Percentiles rank a stretch among this genome's conserved stretches.
phyloP scores from a whole-genome alignment of 2,888 invertebrate species.

The Aricia artaxerxes region DNA sequence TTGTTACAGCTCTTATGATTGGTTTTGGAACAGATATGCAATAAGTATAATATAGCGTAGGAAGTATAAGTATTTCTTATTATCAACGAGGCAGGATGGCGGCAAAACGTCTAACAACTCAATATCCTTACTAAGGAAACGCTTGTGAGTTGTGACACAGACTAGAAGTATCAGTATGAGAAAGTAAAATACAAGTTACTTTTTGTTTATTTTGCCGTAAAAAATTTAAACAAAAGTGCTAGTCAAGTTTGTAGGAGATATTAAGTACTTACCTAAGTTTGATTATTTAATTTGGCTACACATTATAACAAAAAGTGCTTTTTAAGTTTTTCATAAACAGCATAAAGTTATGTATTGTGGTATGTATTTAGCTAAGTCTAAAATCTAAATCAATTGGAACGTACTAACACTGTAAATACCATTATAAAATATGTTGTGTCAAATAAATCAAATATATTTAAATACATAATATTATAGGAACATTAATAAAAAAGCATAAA shows the following conservation, averaged over 20 bases:
- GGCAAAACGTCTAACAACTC: slow-evolving; percentile 6
- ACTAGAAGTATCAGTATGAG: neutral
- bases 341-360: no score
- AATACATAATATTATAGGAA: neutral
- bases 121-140: slow-evolving; percentile 14
- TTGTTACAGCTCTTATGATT: no score
- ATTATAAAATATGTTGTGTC: slow-evolving; percentile 1
- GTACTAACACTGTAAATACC: neutral
- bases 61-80: neutral
- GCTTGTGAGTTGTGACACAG: neutral
- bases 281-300: no score
- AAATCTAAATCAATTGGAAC: no score
- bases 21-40: no score
- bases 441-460: neutral
- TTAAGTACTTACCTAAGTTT: no score
- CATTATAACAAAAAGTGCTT: no score
- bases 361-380: no score
- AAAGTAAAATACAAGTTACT: neutral
- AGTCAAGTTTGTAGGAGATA: no score
- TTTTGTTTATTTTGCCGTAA: neutral
- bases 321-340: no score
- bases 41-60: neutral
- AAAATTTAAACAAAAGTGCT: no score
- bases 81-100: slow-evolving; percentile 1
- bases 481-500: neutral